Percentiles rank a stretch among this genome's conserved stretches.
phyloP scores from a whole-genome alignment of 2,888 invertebrate species.

The Monopis laevigella region DNA sequence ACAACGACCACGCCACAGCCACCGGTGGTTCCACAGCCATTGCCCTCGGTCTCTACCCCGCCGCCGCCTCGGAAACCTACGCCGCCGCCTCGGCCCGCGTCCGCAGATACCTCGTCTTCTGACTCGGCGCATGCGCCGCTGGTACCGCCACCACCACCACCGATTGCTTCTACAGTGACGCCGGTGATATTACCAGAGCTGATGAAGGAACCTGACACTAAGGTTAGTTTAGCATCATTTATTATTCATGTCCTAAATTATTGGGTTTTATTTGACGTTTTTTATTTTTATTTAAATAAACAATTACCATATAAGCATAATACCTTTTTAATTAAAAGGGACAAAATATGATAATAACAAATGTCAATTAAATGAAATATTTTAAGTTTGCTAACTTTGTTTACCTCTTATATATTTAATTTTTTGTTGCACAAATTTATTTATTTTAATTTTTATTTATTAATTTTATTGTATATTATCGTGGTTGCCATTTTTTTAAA shows the following conservation, averaged over 20 bases:
- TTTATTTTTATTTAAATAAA: not conserved
- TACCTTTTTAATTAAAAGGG: not conserved
- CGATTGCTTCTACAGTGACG: not conserved
- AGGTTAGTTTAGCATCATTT: too few species aligned
- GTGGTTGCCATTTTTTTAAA: too few species aligned
- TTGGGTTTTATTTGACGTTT: too few species aligned
- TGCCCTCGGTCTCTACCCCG: conserved; percentile 25
- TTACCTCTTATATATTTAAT: too few species aligned
- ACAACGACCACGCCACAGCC: conserved; percentile 25
- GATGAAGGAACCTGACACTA: conserved; percentile 9
- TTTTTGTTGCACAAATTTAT: too few species aligned
- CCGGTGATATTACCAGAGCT: too few species aligned
- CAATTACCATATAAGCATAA: not conserved
- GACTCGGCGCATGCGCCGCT: conserved; percentile 57
- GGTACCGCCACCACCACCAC: conserved; percentile 22
- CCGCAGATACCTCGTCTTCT: conserved; percentile 66
- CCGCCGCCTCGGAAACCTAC: conserved; percentile 31
- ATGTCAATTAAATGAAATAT: too few species aligned
- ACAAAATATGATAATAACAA: too few species aligned
- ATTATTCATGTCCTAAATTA: too few species aligned
- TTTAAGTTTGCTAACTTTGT: too few species aligned
- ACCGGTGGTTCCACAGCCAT: conserved; percentile 20
- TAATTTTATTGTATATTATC: too few species aligned
- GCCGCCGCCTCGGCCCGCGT: conserved; percentile 56
- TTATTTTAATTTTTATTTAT: too few species aligned